These are phyloP conservation scores for Aphidius colemani DNA, from an alignment of 2,888 invertebrate species.

Conservation along the genomic window DNA sequence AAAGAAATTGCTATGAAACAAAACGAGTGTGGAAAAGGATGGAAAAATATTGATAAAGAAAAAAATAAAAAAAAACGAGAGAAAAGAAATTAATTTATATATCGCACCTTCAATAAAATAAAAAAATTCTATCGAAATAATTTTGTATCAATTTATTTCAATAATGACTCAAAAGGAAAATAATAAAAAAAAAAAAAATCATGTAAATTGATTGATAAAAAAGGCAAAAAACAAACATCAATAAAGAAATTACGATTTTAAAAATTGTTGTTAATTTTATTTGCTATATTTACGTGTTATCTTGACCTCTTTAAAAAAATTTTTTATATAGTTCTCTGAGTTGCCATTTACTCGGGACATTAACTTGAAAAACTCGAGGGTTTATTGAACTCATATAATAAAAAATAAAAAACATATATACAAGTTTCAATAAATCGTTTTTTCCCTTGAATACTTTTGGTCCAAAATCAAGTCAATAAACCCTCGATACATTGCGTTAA, in stretches of 20 bases:
- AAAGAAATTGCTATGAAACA: constrained; percentile 19
- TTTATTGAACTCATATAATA: constrained; percentile 32
- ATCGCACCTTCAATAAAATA: constrained; percentile 26
- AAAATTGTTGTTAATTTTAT: not conserved
- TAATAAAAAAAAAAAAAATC: not conserved
- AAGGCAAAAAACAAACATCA: not conserved
- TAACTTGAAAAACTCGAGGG: constrained; percentile 11
- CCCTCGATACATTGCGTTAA: constrained; percentile 34
- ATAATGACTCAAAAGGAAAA: constrained; percentile 19
- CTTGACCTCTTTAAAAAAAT: not conserved
- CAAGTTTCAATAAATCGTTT: constrained; percentile 36
- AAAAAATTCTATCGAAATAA: constrained; percentile 14
- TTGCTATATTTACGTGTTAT: too few relatives aligned
- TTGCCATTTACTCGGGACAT: not conserved
- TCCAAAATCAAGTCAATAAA: constrained; percentile 35
- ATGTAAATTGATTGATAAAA: too few relatives aligned
- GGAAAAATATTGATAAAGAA: constrained; percentile 5
- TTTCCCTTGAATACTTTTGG: constrained; percentile 19
- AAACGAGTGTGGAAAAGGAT: constrained; percentile 13
- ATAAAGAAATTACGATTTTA: not conserved
- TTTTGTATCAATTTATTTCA: constrained; percentile 21
- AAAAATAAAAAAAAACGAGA: constrained; percentile 9
- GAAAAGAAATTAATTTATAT: constrained; percentile 27
- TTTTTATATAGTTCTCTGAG: not conserved
- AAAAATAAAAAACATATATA: too few relatives aligned